Evolutionary conservation across 2,888 invertebrate species (phyloP), one percentile per base, ranked within the genome.

Genomic region (Aphodius sticticus): DNA sequence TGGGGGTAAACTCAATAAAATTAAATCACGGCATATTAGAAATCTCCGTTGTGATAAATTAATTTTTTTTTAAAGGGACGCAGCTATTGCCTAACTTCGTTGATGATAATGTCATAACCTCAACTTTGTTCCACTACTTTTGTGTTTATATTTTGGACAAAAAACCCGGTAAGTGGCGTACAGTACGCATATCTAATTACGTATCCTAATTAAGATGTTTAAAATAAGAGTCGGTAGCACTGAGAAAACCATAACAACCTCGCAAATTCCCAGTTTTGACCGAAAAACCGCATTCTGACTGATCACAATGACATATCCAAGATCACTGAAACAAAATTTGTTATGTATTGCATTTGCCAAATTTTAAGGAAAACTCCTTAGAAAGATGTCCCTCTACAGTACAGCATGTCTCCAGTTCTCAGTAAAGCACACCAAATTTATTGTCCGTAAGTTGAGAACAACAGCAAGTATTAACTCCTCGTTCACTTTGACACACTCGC

Each of bases 401-500:
- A 53, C 53, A 53, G 53, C 53, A 12, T 53, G 53, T 53, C 53
- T 53, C 6, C 53, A 53, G 9, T 12, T 53, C 53, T 53, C 75
- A 6, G 26, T 76, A 16, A 76, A 38, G n/a, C 16, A 36, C 53
- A 16, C 70, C 7, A 76, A 76, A 76, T 76, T 76, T 38, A 69
- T 70, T 7, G 36, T 36, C 16, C 77, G 77, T n/a, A 70, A 69
- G 7, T 36, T 77, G 6, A 26, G 70, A 70, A 36, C 70, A 36
- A 35, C 77, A 14, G 37, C 6, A 7, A 14, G 9, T 36, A 7
- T 15, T 16, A 35, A 26, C 7, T 70, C 74, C 80, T 75, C 81
- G 82, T 84, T 37, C 82, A 81, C 71, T 76, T 82, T 80, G 81
- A 81, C 80, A 76, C 81, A 83, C 78, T 86, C 86, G 1, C 84